Conservation (phyloP, 2,888 invertebrate genomes). For the Eupithecia subumbrata region DNA sequence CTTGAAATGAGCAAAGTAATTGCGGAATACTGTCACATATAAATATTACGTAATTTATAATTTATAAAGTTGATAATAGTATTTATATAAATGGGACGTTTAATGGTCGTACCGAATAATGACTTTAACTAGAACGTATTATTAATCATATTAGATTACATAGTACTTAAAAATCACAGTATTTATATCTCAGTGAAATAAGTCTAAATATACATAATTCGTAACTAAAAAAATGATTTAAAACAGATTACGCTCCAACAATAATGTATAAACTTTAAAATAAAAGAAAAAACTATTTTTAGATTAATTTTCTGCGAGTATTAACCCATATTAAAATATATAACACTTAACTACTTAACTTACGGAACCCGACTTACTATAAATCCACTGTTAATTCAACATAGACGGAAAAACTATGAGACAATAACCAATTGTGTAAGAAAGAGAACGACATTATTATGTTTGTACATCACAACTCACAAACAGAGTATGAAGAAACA, state of each 20-base stretch:
- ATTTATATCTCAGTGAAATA: conserved; percentile 26
- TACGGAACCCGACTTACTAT: not conserved
- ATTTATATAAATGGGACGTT: not conserved
- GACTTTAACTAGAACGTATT: conserved; percentile 1
- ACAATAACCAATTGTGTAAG: not conserved
- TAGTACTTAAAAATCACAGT: conserved; percentile 30
- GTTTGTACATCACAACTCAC: not conserved
- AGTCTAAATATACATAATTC: conserved; percentile 20
- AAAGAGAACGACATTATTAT: not conserved
- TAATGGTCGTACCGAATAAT: not conserved
- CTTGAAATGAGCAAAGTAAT: not conserved
- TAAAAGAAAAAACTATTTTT: not conserved
- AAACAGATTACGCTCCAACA: conserved; percentile 6
- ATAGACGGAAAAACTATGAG: not conserved
- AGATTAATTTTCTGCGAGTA: not conserved
- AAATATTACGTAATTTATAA: not conserved
- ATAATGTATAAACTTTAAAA: not conserved
- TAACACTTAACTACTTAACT: not conserved
- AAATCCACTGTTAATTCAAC: not conserved
- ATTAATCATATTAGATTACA: conserved; percentile 15
- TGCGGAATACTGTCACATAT: not conserved
- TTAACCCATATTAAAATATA: not conserved
- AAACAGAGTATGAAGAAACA: not conserved
- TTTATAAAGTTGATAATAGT: not conserved
- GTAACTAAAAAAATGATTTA: conserved; percentile 4